A percentile compares a stretch with the other conserved stretches of the same genome.
Conservation (phyloP, 2,113 vertebrate species). For the Scortum barcoo region DNA sequence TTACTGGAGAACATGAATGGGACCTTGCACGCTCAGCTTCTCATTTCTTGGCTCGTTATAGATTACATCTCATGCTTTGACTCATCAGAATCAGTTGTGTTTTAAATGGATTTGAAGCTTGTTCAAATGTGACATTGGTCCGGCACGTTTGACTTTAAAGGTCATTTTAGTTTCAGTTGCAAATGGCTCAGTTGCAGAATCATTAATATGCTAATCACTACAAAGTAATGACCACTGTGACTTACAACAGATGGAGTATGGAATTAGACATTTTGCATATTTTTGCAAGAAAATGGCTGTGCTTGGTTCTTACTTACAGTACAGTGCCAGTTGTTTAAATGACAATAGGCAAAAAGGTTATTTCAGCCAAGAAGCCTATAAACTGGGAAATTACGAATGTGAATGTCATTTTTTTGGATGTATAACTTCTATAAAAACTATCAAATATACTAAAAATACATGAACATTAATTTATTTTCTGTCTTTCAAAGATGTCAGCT, state of each 20-base stretch:
- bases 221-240: slow-evolving; percentile 25
- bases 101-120: slow-evolving; percentile 15
- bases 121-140: slow-evolving; percentile 36
- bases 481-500: background rate
- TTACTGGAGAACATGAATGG: slow-evolving; percentile 50
- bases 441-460: background rate
- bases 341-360: background rate
- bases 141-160: slow-evolving; percentile 16
- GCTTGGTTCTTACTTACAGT: slow-evolving; percentile 5
- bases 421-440: background rate
- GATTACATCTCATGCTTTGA: slow-evolving; percentile 27
- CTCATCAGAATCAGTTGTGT: background rate
- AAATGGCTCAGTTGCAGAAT: slow-evolving; percentile 3
- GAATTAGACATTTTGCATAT: slow-evolving; percentile 18
- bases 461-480: background rate
- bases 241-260: slow-evolving; percentile 16
- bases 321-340: slow-evolving; percentile 13
- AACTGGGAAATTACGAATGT: slow-evolving; percentile 3
- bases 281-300: slow-evolving; percentile 1
- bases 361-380: background rate
- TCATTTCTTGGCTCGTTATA: slow-evolving; percentile 25
- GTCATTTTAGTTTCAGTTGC: slow-evolving; percentile 11
- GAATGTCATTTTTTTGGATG: background rate
- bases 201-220: slow-evolving; percentile 48
- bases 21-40: slow-evolving; percentile 35